These are phyloP conservation scores for Psittacula cyanocephala DNA, from an alignment of 2,113 vertebrate species.

Conservation along the genomic window DNA sequence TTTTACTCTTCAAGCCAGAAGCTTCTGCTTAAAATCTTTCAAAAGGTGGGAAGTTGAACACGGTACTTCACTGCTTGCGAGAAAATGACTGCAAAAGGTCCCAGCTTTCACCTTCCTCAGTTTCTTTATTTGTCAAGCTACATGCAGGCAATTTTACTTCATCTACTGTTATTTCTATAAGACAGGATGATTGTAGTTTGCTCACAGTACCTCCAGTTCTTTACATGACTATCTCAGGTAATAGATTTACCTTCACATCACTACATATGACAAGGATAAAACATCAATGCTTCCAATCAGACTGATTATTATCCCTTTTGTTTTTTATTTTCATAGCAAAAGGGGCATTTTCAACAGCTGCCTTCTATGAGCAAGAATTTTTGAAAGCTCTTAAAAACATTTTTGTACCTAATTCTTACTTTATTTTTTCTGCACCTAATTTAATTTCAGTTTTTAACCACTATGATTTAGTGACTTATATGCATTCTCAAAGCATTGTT, in stretches of 20 bases:
- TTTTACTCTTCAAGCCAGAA: neutral
- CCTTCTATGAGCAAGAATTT: neutral
- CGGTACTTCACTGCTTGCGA: neutral
- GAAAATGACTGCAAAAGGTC: neutral
- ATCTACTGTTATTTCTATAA: neutral
- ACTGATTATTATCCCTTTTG: neutral
- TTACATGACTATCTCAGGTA: neutral
- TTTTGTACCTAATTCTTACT: neutral
- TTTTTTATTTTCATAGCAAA: neutral
- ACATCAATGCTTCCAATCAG: neutral
- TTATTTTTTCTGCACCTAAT: neutral
- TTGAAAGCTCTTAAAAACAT: neutral
- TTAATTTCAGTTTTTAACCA: neutral
- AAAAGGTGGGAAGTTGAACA: neutral
- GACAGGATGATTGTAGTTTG: neutral
- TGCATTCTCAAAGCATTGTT: neutral
- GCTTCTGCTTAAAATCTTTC: neutral
- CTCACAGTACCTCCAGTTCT: neutral
- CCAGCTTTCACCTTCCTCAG: neutral
- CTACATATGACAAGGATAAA: neutral
- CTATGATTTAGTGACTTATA: neutral
- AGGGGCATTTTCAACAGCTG: neutral
- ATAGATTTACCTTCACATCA: neutral
- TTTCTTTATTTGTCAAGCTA: neutral
- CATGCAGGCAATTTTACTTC: neutral